Base-by-base conservation (phyloP, 2,797 vertebrate species). In the Sciurus carolinensis region DNA sequence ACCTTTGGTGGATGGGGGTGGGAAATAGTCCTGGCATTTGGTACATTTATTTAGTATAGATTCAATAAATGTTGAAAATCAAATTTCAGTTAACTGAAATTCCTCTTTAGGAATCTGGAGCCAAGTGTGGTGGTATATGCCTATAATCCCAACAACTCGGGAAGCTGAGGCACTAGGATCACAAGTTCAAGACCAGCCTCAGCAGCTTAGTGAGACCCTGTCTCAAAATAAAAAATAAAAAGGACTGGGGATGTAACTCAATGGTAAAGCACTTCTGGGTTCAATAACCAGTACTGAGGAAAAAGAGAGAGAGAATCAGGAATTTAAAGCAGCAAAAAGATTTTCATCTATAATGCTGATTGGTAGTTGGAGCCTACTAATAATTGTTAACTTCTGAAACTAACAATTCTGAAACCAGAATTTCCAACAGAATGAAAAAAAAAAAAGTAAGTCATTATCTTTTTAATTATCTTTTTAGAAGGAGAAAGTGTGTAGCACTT, bases 341-440 rank as follows among this genome's bases (percentile, higher is more conserved):
- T 59, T 91, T 96, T 89, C 57, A 71, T 85, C 44, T 82, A 11
- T n/a, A 62, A 28, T 75, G 33, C 13, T 84, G 28, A n/a, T 44
- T 95, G 64, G 24, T 97, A 91, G 69, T 81, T 81, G 39, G 66
- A 3, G 7, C 4, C 87, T 90, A 73, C 42, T 86, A 50, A 91
- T 77, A 92, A 73, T 75, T 91, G 17, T 89, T 42, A 73, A 73
- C 50, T 88, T 91, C 64, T 88, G n/a, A 95, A 85, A 75, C 72
- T 62, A 83, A 87, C 30, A 87, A 20, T 91, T 91, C 71, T 50
- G 28, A 83, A 87, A 91, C 67, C 62, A 87, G 77, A 82, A 44
- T 91, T 96, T 95, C 54, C 22, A 84, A 33, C 42, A 90, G 26
- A 39, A 73, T 89, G 14, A 59, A 84, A 75, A 95, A 62, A 20